These are phyloP conservation scores for Sclerodermus sp. DNA, from an alignment of 2,888 invertebrate species.

Conservation along the genomic window DNA sequence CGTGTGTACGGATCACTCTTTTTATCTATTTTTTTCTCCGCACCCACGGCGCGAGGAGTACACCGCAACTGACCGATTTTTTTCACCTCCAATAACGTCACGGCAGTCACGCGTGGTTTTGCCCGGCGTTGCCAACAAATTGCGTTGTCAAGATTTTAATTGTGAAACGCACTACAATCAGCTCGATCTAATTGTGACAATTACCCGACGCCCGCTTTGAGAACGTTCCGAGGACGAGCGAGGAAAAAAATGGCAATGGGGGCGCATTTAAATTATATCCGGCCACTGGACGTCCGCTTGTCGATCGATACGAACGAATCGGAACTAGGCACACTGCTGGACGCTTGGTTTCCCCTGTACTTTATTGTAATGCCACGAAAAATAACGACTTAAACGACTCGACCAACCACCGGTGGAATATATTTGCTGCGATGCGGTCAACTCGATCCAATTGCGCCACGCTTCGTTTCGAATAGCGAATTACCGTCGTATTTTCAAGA, in stretches of 20 bases:
- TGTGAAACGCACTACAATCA: constrained; percentile 18
- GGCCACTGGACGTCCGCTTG: constrained; percentile 12
- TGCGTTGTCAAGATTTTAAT: constrained; percentile 24
- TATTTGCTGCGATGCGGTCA: too few species aligned
- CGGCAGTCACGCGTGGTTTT: too few species aligned
- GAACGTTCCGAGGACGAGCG: too few species aligned
- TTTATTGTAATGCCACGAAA: constrained; percentile 15
- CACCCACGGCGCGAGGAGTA: too few species aligned
- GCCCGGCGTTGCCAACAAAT: constrained; percentile 15
- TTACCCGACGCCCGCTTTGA: constrained; percentile 10
- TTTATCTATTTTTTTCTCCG: too few species aligned
- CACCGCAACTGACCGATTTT: too few species aligned
- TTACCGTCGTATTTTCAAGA: too few species aligned
- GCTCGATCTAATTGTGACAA: constrained; percentile 28
- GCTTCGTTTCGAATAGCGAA: too few species aligned
- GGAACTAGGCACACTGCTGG: background rate
- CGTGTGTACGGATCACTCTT: too few species aligned
- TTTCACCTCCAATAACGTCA: too few species aligned
- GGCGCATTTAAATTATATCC: constrained; percentile 26
- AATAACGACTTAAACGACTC: background rate
- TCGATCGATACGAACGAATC: constrained; percentile 22
- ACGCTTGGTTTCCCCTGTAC: constrained; percentile 10
- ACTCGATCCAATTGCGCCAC: too few species aligned
- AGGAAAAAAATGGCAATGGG: constrained; percentile 17
- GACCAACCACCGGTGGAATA: background rate